These are phyloP conservation scores for Bombus balteatus DNA, from an alignment of 1,140 invertebrate genomes.

Conservation along the genomic window DNA sequence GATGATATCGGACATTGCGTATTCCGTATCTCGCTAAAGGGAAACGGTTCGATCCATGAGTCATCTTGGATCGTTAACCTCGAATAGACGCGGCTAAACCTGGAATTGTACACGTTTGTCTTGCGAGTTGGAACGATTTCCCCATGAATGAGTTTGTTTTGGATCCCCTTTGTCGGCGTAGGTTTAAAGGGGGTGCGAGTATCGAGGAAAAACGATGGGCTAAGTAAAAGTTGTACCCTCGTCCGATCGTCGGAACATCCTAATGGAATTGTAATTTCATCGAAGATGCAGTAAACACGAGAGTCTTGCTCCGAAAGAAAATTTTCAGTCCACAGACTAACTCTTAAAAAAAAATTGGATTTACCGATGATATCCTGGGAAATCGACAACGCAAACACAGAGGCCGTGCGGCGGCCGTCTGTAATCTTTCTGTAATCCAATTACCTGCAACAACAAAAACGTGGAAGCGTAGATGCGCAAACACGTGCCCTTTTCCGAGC, in stretches of 20 bases:
- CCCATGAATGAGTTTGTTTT: neutral
- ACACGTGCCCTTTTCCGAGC: neutral
- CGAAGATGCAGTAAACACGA: neutral
- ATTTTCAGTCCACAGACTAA: neutral
- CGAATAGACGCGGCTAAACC: neutral
- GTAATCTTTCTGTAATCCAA: constrained; percentile 35
- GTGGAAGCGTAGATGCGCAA: neutral
- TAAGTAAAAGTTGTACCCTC: neutral
- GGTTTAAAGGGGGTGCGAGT: neutral
- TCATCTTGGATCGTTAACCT: neutral
- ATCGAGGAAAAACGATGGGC: neutral
- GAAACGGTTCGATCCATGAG: neutral
- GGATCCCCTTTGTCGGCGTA: neutral
- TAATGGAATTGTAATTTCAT: constrained; percentile 17
- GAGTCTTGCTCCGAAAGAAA: neutral
- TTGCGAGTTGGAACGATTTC: neutral
- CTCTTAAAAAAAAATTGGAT: constrained; percentile 40
- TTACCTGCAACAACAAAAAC: constrained; percentile 34
- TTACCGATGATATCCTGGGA: constrained; percentile 21
- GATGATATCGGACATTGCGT: constrained; percentile 28
- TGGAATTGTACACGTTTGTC: neutral
- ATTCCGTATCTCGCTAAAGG: constrained; percentile 1
- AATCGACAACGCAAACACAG: constrained; percentile 19
- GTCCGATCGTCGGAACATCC: neutral
- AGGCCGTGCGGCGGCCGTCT: neutral